These are phyloP conservation scores for Oryzias curvinotus DNA, from an alignment of 2,113 vertebrate species.

Conservation along the genomic window DNA sequence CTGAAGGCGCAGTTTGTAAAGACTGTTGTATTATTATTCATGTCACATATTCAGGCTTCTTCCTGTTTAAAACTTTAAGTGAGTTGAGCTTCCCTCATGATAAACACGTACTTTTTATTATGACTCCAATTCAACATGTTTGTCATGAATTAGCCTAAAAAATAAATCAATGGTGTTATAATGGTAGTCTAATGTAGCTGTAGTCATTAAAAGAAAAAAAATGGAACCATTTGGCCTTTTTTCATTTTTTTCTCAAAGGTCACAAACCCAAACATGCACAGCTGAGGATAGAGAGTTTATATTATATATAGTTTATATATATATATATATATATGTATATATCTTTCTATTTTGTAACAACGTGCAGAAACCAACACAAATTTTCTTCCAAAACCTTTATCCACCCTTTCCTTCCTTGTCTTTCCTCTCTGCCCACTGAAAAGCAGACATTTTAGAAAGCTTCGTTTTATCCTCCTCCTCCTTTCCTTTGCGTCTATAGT, in stretches of 20 bases:
- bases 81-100: too few relatives aligned
- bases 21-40: not conserved
- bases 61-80: not conserved
- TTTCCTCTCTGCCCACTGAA: constrained; percentile 4
- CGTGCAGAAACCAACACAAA: not conserved
- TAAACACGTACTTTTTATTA: too few relatives aligned
- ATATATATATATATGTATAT: not conserved
- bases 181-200: too few relatives aligned
- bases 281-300: too few relatives aligned
- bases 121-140: too few relatives aligned
- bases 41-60: not conserved
- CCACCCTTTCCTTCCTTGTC: not conserved
- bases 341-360: not conserved
- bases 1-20: not conserved
- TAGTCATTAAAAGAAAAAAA: too few relatives aligned
- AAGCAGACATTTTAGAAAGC: constrained; percentile 25
- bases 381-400: constrained; percentile 1
- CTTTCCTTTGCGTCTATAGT: constrained; percentile 22
- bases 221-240: too few relatives aligned
- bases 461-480: constrained; percentile 17
- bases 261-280: too few relatives aligned
- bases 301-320: too few relatives aligned
- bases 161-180: too few relatives aligned
- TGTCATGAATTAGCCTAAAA: too few relatives aligned
- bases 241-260: too few relatives aligned